Percentiles rank a stretch among this genome's conserved stretches.
Conservation (phyloP, 2,888 invertebrate genomes). For the Drosophila borborema region DNA sequence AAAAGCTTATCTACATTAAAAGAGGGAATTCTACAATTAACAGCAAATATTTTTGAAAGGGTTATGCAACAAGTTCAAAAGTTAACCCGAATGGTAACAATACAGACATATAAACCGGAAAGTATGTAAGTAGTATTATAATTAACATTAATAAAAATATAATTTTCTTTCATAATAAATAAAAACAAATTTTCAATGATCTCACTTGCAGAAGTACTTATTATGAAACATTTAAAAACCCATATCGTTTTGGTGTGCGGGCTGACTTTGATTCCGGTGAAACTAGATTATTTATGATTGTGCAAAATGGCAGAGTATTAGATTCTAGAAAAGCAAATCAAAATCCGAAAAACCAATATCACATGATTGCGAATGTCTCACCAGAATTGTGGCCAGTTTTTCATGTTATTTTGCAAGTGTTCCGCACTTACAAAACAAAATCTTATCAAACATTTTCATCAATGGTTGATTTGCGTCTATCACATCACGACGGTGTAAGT, state of each 20-base stretch:
- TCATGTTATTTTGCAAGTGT: background rate
- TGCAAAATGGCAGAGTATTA: background rate
- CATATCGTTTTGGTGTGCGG: too few relatives aligned
- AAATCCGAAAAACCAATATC: background rate
- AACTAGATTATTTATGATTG: background rate
- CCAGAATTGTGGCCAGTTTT: background rate
- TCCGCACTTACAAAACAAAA: too few relatives aligned
- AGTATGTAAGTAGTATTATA: background rate
- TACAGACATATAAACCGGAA: background rate
- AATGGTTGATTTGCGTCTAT: background rate
- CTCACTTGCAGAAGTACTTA: background rate
- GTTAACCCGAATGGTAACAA: background rate
- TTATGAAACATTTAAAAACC: too few relatives aligned
- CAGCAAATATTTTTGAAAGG: slow-evolving; percentile 8
- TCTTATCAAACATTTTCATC: background rate
- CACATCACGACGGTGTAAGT: background rate
- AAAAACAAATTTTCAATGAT: background rate
- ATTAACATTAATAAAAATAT: background rate
- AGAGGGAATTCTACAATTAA: background rate
- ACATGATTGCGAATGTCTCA: background rate
- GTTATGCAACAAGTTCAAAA: background rate
- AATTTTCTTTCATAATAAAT: background rate
- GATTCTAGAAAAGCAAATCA: background rate
- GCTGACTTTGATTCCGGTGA: too few relatives aligned
- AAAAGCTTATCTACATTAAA: rapidly evolving